These are phyloP conservation scores for Fistularia tabacaria DNA, from an alignment of 2,797 vertebrate genomes.

Conservation along the genomic window DNA sequence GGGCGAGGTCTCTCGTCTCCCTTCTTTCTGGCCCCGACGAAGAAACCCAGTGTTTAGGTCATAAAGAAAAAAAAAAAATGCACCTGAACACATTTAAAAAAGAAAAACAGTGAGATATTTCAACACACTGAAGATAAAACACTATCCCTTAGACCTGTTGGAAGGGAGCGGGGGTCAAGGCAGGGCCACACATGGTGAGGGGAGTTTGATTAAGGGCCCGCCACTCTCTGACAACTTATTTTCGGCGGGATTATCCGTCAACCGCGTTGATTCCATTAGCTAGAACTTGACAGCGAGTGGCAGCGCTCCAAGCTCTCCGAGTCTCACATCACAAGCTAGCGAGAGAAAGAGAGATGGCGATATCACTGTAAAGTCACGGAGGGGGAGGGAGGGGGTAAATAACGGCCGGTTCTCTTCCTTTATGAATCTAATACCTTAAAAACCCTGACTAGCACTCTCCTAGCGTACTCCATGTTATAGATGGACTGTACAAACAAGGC, in stretches of 20 bases:
- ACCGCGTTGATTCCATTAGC: slow-evolving; percentile 78
- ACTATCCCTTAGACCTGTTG: slow-evolving; percentile 20
- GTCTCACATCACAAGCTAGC: slow-evolving; percentile 58
- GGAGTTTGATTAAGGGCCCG: slow-evolving; percentile 69
- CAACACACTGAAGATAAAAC: slow-evolving; percentile 58
- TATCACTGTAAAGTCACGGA: background rate
- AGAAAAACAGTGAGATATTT: slow-evolving; percentile 48
- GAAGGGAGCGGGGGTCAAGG: slow-evolving; percentile 62
- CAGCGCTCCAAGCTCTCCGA: slow-evolving; percentile 67
- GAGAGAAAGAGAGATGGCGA: slow-evolving; percentile 40
- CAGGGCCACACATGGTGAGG: slow-evolving; percentile 36
- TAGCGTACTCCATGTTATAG: no score
- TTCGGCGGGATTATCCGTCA: slow-evolving; percentile 75
- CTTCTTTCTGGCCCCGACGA: no score
- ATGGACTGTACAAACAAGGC: slow-evolving; percentile 18
- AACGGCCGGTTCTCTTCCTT: slow-evolving; percentile 21
- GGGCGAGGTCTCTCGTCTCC: no score
- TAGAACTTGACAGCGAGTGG: slow-evolving; percentile 66
- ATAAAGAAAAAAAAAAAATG: no score
- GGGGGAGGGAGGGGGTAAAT: slow-evolving; percentile 30
- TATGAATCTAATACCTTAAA: slow-evolving; percentile 6
- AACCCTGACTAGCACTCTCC: no score
- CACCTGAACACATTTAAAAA: no score
- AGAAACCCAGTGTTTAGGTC: no score
- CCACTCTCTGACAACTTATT: slow-evolving; percentile 74